Conservation (phyloP, 2,113 vertebrate species). For the Cygnus buccinator region DNA sequence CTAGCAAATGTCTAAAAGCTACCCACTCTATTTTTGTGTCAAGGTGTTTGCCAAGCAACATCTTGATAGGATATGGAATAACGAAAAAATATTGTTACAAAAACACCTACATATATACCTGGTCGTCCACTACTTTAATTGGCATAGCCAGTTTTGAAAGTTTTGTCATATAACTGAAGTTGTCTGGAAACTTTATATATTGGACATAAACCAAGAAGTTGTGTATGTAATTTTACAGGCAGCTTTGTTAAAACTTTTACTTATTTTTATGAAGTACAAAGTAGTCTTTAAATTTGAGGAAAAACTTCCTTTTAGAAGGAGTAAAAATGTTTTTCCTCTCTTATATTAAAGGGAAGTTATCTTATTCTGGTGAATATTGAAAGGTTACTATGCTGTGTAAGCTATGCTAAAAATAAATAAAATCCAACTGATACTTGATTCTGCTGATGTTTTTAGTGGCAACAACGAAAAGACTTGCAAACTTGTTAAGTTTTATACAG, state of each 20-base stretch:
- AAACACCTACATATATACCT: background rate
- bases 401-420: background rate
- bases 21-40: background rate
- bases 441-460: background rate
- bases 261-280: background rate
- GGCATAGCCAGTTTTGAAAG: background rate
- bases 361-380: background rate
- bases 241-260: background rate
- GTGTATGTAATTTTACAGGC: background rate
- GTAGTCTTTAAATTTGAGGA: background rate
- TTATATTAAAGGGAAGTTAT: background rate
- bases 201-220: background rate
- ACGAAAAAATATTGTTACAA: background rate
- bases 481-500: background rate
- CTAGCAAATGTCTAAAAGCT: background rate
- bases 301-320: background rate
- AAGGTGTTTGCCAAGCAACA: background rate
- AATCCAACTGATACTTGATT: background rate
- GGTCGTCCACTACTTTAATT: background rate
- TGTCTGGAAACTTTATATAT: background rate
- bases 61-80: background rate
- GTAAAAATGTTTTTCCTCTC: background rate
- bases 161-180: background rate
- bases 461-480: background rate
- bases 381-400: background rate